These are phyloP conservation scores for Pelobates fuscus DNA, from an alignment of 2,113 vertebrate genomes.

Conservation along the genomic window DNA sequence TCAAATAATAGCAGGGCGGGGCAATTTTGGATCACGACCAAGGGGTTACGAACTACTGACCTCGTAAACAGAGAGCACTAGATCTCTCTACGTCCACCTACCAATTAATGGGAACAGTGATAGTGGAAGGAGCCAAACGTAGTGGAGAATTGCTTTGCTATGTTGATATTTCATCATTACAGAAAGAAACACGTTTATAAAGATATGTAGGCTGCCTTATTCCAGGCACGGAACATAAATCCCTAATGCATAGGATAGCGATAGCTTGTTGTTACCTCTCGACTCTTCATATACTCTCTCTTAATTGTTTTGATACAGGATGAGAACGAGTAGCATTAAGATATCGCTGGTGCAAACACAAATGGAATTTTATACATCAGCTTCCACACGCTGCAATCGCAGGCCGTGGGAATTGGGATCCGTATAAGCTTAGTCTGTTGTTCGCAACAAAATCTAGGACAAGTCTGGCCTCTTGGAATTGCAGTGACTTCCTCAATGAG, in stretches of 20 bases:
- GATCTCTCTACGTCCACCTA: too few species aligned
- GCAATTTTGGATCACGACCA: too few species aligned
- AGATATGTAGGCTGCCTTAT: not conserved
- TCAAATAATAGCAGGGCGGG: too few species aligned
- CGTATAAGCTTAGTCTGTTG: slow-evolving; percentile 1
- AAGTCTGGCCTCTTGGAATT: slow-evolving; percentile 13
- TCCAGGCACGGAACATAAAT: not conserved
- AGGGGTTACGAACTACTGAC: too few species aligned
- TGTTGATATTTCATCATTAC: not conserved
- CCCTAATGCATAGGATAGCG: not conserved
- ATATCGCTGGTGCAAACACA: not conserved
- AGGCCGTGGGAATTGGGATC: slow-evolving; percentile 14
- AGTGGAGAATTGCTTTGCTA: not conserved
- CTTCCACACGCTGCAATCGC: not conserved
- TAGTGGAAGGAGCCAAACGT: too few species aligned
- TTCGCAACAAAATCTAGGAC: slow-evolving; percentile 19
- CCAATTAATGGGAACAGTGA: too few species aligned
- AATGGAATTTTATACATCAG: not conserved
- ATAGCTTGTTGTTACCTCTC: slow-evolving; percentile 1
- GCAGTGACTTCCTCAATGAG: slow-evolving; percentile 1
- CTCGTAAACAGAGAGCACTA: too few species aligned
- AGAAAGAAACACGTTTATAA: not conserved
- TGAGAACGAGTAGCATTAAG: slow-evolving; percentile 9
- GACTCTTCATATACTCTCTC: not conserved
- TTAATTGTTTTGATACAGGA: slow-evolving; percentile 2